A percentile compares a stretch with the other conserved stretches of the same genome.
Conservation (phyloP, 2,888 invertebrate species). For the Shargacucullia verbasci region DNA sequence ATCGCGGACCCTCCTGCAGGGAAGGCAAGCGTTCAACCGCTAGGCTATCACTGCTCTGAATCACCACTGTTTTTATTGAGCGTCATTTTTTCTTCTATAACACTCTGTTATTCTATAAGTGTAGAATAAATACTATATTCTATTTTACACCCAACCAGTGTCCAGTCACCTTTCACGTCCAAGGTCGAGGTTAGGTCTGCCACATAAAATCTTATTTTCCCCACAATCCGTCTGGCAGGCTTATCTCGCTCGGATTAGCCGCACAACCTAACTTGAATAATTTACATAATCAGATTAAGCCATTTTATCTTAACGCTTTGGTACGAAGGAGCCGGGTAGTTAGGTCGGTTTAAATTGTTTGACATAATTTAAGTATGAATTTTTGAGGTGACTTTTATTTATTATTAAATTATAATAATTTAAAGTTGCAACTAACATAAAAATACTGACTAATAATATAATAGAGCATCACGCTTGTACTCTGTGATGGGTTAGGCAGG, state of each 20-base stretch:
- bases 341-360: slow-evolving; percentile 32
- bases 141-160: neutral
- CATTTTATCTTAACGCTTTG: slow-evolving; percentile 56
- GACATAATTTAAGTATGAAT: neutral
- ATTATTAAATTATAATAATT: no score
- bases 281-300: slow-evolving; percentile 61
- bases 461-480: no score
- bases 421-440: no score
- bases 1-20: no score
- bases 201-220: slow-evolving; percentile 62
- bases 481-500: no score
- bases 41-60: no score
- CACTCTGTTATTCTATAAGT: no score
- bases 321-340: slow-evolving; percentile 31
- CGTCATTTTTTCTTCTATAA: no score
- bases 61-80: no score
- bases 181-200: slow-evolving; percentile 50
- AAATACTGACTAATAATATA: no score
- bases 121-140: no score
- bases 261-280: slow-evolving; percentile 47
- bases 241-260: slow-evolving; percentile 53
- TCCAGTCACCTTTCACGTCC: slow-evolving; percentile 9
- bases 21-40: no score
- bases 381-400: neutral
- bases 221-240: slow-evolving; percentile 58